Base-by-base conservation (phyloP, 2,888 invertebrate genomes). In the Pilophorus perplexus region DNA sequence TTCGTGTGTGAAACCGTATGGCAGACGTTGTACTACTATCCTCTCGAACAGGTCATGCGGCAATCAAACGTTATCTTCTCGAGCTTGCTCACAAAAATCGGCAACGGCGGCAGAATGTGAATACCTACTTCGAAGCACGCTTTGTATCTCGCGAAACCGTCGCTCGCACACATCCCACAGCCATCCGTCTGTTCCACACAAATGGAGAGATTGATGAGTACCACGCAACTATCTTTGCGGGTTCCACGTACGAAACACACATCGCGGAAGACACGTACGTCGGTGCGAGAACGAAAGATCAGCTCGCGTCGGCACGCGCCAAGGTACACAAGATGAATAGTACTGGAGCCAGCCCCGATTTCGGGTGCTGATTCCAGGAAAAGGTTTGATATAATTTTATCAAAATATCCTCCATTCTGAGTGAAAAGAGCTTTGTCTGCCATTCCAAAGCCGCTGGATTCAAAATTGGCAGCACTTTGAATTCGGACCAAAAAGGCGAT, bases 281-380 rank as follows among this genome's bases (percentile, higher is more conserved):
- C 12, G 33, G 33, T 33, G 33, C 33, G 33, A 6, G 33, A 33
- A 33, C 33, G 33, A 33, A 33, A 33, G 33, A 33, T 33, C 33
- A 33, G 12, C 33, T 33, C 12, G 33, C 33, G 12, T 33, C 33
- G 33, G 33, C 33, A 8, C 33, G 52, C 12, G 8, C 5, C 3
- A 52, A 52, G 25, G 52, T 52, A 12, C 52, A 52, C 23, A 52
- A 52, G 14, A 52, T 52, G 52, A 52, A 52, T n/a, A n/a, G n/a
- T n/a, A n/a, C n/a, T n/a, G n/a, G n/a, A n/a, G n/a, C n/a, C n/a
- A n/a, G n/a, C n/a, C n/a, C n/a, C n/a, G n/a, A n/a, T n/a, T n/a
- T n/a, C n/a, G n/a, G n/a, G n/a, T n/a, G n/a, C n/a, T n/a, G n/a
- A n/a, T n/a, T n/a, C n/a, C n/a, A n/a, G n/a, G n/a, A n/a, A n/a